phyloP scores from a whole-genome alignment of 2,797 vertebrate genomes.

The Rhynchonycteris naso region DNA sequence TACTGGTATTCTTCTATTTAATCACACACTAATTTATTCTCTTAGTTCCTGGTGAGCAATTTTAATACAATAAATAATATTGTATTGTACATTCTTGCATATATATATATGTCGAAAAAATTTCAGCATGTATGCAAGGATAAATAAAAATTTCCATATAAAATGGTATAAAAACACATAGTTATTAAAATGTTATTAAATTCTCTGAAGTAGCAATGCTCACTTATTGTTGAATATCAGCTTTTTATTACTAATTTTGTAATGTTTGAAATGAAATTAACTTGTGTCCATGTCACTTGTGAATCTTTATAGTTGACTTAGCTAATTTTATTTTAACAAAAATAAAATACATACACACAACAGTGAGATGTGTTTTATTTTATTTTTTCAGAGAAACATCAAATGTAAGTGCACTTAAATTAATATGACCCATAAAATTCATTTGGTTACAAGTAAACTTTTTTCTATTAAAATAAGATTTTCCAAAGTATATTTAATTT shows the following conservation, averaged over 20 bases:
- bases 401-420: not conserved
- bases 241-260: not conserved
- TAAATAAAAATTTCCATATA: not conserved
- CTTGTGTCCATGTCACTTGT: not conserved
- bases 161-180: not conserved
- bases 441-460: constrained; percentile 22
- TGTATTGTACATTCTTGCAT: not conserved
- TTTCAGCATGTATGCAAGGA: not conserved
- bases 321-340: constrained; percentile 19
- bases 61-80: not conserved
- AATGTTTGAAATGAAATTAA: not conserved
- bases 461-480: constrained; percentile 36
- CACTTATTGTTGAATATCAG: not conserved
- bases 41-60: not conserved
- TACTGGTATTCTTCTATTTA: not conserved
- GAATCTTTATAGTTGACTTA: not conserved
- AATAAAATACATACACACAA: not conserved
- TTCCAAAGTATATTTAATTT: not conserved
- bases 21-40: not conserved
- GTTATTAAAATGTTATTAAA: not conserved
- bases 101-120: not conserved
- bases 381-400: not conserved
- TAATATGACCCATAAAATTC: not conserved
- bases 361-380: not conserved
- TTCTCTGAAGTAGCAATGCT: not conserved